Evolutionary conservation across 2,888 invertebrate genomes (phyloP).

Genomic region (Tuta absoluta): DNA sequence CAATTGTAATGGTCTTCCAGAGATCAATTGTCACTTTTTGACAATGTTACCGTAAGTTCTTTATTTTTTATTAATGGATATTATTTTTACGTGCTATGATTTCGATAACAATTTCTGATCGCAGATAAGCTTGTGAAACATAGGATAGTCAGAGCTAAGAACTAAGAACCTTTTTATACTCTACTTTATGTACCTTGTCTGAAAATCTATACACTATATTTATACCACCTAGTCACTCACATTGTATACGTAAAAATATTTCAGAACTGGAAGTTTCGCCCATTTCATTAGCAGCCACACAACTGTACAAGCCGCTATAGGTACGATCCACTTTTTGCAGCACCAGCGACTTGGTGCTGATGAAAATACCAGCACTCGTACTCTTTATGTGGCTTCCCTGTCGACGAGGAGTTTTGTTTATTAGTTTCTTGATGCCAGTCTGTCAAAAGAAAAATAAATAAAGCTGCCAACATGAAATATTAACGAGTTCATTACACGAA

Average conservation of each 20-base stretch:
- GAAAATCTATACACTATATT: too few species aligned
- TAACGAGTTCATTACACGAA: neutral
- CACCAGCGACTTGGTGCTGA: constrained; percentile 93
- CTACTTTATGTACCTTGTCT: too few species aligned
- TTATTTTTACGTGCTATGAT: too few species aligned
- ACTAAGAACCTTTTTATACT: too few species aligned
- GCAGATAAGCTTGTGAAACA: too few species aligned
- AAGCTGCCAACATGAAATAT: neutral
- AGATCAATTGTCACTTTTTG: too few species aligned
- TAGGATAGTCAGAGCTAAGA: too few species aligned
- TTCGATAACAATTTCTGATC: too few species aligned
- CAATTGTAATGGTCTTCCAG: too few species aligned
- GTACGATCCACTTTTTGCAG: constrained; percentile 89
- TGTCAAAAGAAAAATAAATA: constrained; percentile 18
- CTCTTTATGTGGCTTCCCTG: neutral
- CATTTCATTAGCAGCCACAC: constrained; percentile 90
- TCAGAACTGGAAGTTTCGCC: constrained; percentile 90
- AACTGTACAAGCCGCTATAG: constrained; percentile 91
- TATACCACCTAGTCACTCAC: constrained; percentile 80
- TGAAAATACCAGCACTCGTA: constrained; percentile 68
- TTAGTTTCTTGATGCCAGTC: neutral
- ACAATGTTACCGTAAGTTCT: too few species aligned
- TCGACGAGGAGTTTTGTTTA: constrained; percentile 14
- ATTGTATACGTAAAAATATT: constrained; percentile 89
- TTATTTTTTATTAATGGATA: too few species aligned